phyloP scores from a whole-genome alignment of 2,113 vertebrate genomes.

The Apodemus sylvaticus region DNA sequence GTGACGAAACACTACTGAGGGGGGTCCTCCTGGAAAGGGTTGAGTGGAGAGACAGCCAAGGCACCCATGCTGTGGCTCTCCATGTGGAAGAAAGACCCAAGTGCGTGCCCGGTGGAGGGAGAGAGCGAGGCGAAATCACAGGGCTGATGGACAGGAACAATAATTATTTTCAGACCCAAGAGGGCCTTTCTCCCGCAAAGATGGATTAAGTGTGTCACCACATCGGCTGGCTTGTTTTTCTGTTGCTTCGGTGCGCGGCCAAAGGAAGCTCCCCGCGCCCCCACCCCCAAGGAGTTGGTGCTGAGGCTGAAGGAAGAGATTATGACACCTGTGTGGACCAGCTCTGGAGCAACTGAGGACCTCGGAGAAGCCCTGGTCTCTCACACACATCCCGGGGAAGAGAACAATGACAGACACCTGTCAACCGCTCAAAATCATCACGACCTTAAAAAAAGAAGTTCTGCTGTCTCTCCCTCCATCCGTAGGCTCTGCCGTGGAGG shows the following conservation, averaged over 20 bases:
- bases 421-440: not conserved
- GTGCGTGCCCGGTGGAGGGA: not conserved
- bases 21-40: not conserved
- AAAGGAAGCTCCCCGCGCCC: not conserved
- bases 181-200: conserved; percentile 29
- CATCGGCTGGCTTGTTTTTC: not conserved
- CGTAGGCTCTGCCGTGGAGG: not conserved
- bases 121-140: not conserved
- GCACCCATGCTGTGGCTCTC: not conserved
- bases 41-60: not conserved
- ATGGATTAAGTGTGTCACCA: conserved; percentile 47
- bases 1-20: rapidly evolving
- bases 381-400: not conserved
- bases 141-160: not conserved
- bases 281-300: not conserved
- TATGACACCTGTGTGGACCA: not conserved
- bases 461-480: not conserved
- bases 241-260: not conserved
- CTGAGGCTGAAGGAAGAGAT: not conserved
- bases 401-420: not conserved
- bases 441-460: not conserved
- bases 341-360: not conserved
- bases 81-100: not conserved
- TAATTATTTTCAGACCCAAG: conserved; percentile 58
- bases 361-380: not conserved